Evolutionary conservation across 2,113 vertebrate genomes (phyloP).

Genomic region (Melanocharis versteri): DNA sequence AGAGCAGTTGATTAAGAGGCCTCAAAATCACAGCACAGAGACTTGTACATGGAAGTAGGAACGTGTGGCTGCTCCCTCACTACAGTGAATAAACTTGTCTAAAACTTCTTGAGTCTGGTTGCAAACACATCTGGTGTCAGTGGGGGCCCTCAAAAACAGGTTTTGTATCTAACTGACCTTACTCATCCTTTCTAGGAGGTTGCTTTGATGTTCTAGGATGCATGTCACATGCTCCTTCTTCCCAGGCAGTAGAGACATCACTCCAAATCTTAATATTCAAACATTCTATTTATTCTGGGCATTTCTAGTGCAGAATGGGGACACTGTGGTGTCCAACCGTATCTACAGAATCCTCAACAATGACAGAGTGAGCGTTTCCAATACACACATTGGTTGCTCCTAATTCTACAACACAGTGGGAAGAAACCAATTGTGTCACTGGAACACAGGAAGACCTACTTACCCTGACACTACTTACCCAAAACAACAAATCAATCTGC

Average conservation of each 20-base stretch:
- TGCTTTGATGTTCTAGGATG: neutral
- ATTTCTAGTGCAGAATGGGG: neutral
- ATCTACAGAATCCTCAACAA: neutral
- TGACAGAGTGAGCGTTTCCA: neutral
- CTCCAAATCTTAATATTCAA: neutral
- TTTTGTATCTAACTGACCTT: neutral
- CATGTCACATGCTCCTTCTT: neutral
- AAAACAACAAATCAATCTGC: neutral
- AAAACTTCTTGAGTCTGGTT: neutral
- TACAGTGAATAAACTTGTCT: neutral
- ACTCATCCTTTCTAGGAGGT: neutral
- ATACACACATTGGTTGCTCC: fast-evolving
- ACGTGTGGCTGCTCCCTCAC: neutral
- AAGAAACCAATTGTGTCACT: neutral
- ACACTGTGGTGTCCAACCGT: fast-evolving
- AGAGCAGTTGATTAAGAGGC: neutral
- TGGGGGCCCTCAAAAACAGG: neutral
- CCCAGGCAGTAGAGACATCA: neutral
- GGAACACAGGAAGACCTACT: neutral
- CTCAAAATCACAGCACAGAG: neutral
- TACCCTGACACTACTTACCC: neutral
- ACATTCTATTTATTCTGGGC: neutral
- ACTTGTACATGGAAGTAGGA: neutral
- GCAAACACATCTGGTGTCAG: neutral
- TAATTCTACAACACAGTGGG: neutral